phyloP scores from a whole-genome alignment of 2,797 vertebrate genomes.

The Masticophis lateralis region DNA sequence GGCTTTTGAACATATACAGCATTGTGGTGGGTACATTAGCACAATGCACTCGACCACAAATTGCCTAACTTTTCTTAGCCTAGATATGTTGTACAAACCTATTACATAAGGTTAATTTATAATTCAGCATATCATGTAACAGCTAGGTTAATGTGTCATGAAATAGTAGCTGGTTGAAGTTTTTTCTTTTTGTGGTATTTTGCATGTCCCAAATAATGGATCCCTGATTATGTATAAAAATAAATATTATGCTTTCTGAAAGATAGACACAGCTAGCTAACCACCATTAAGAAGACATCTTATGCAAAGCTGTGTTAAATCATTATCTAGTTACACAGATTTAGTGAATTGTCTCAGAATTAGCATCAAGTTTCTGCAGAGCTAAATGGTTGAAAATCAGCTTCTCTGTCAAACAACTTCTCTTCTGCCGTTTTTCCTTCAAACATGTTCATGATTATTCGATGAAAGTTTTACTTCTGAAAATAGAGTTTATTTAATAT shows the following conservation, averaged over 20 bases:
- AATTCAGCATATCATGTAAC: neutral
- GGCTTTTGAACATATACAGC: neutral
- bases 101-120: neutral
- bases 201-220: neutral
- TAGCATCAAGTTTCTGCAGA: neutral
- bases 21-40: neutral
- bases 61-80: neutral
- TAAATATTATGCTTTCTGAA: neutral
- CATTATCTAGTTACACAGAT: neutral
- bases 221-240: neutral
- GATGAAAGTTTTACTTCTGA: slow-evolving; percentile 25
- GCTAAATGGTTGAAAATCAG: slow-evolving; percentile 8
- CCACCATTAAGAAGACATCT: neutral
- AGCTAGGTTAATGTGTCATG: neutral
- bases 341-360: slow-evolving; percentile 3
- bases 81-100: neutral
- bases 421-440: slow-evolving; percentile 6
- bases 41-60: neutral
- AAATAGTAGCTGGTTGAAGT: neutral
- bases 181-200: neutral
- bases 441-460: slow-evolving; percentile 2
- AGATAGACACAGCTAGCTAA: neutral
- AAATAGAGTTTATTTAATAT: slow-evolving; percentile 30
- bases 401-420: neutral
- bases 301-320: neutral